Evolutionary conservation across 1,140 invertebrate species (phyloP), one percentile per base, ranked within the genome.

Genomic region (Ridgeia piscesae): DNA sequence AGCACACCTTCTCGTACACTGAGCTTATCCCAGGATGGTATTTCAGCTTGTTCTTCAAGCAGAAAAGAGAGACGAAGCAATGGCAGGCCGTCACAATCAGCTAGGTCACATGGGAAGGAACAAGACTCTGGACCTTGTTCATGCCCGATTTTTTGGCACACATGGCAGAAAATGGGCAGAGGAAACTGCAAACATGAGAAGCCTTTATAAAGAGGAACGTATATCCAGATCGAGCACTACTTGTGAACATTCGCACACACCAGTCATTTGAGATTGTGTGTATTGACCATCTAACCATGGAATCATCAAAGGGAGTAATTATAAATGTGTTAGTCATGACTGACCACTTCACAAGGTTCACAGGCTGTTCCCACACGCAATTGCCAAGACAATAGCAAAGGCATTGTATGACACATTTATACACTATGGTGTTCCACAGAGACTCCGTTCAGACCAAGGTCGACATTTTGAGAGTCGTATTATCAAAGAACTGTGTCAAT

Each of bases 371-470:
- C 95, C 4, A 94, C 96, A 9, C 94, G 94, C 33, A 92, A 94
- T 94, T 90, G 95, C 95, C 0, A 93, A 93, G 92, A 95, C 95
- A 8, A 94, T 95, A n/a, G 96, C 95, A 21, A 93, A 95, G 35
- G 94, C 92, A 4, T 93, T 96, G 17, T 93, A 96, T 8, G 92
- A 95, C 35, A 92, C 95, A 21, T 92, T 96, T 42, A 93, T 93
- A 89, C 93, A 94, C 17, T 95, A 95, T 92, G 96, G 96, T 17
- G 92, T 95, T 8, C 96, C 96, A 0, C 35, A 94, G 11, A 91
- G 94, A n/a, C 92, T 96, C 8, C 94, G 95, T n/a, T 93, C 94
- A 0, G 95, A 96, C 92, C 94, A 95, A 93, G 96, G 95, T 35
- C 34, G 91, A 9, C 92, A 94, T 90, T 94, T 95, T 93, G 93